Conservation (phyloP, 2,113 vertebrate species). For the Oncorhynchus tshawytscha region DNA sequence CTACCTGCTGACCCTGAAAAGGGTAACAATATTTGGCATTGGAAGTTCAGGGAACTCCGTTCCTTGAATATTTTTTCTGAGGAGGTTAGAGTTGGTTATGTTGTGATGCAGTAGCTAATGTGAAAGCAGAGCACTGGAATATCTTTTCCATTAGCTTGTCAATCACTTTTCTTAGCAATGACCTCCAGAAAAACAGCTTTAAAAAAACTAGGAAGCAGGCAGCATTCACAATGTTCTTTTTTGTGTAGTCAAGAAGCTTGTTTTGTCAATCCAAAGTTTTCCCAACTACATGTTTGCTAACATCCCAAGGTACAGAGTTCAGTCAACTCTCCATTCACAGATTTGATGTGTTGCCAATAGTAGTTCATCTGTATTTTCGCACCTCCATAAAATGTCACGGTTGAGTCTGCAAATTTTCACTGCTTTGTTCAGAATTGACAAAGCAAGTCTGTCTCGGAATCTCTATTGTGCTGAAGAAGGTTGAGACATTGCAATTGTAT, state of each 20-base stretch:
- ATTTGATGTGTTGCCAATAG: conserved; percentile 8
- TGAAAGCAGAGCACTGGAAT: neutral
- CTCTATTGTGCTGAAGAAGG: conserved; percentile 10
- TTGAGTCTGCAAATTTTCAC: conserved; percentile 39
- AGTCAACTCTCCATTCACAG: conserved; percentile 27
- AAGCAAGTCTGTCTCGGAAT: conserved; percentile 33
- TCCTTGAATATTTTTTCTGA: too few species aligned
- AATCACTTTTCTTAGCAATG: conserved; percentile 30
- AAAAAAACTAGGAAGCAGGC: conserved; percentile 1
- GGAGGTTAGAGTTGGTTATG: too few species aligned
- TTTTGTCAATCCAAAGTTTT: conserved; percentile 26
- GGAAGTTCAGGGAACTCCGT: too few species aligned
- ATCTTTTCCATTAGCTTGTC: conserved; percentile 34
- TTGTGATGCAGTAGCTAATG: neutral
- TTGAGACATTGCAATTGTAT: too few species aligned
- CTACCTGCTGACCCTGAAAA: too few species aligned
- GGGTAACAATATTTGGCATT: too few species aligned
- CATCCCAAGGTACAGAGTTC: conserved; percentile 34
- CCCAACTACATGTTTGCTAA: conserved; percentile 22
- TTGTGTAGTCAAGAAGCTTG: neutral
- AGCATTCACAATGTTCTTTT: conserved; percentile 15
- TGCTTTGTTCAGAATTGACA: conserved; percentile 38
- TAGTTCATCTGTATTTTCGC: conserved; percentile 24
- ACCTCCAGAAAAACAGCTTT: conserved; percentile 19
- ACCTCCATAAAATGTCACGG: conserved; percentile 43